A percentile compares a stretch with the other conserved stretches of the same genome.
phyloP scores from a whole-genome alignment of 2,113 vertebrate genomes.

The Boleophthalmus pectinirostris region DNA sequence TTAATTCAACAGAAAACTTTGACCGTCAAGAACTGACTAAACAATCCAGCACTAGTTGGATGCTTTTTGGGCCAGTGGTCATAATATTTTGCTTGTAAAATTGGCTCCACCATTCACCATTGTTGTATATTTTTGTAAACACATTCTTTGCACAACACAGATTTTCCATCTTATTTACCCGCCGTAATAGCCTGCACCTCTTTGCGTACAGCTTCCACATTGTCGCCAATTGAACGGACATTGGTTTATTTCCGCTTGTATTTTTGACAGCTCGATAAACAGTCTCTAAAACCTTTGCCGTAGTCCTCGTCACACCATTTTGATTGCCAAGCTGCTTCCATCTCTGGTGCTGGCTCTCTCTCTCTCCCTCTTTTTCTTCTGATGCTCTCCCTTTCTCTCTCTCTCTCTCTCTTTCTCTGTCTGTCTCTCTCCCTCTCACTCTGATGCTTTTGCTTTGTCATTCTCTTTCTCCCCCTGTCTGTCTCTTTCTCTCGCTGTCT shows the following conservation, averaged over 20 bases:
- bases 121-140: neutral
- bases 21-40: no score
- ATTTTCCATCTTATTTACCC: conserved; percentile 7
- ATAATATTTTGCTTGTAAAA: neutral
- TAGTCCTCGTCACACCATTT: conserved; percentile 29
- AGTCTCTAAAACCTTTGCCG: conserved; percentile 46
- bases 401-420: no score
- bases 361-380: no score
- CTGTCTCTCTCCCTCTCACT: no score
- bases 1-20: no score
- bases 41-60: no score
- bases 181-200: conserved; percentile 31
- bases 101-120: neutral
- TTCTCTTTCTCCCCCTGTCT: no score
- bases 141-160: neutral
- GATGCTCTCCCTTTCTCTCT: conserved; percentile 1
- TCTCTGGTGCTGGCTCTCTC: no score
- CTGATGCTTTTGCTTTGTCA: no score
- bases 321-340: conserved; percentile 49
- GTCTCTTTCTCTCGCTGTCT: no score
- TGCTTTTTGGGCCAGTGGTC: neutral
- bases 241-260: conserved; percentile 25
- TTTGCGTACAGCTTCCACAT: conserved; percentile 42
- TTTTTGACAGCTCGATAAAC: conserved; percentile 62
- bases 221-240: conserved; percentile 41